Conservation (phyloP, 2,113 vertebrate genomes). For the Macrotus californicus region DNA sequence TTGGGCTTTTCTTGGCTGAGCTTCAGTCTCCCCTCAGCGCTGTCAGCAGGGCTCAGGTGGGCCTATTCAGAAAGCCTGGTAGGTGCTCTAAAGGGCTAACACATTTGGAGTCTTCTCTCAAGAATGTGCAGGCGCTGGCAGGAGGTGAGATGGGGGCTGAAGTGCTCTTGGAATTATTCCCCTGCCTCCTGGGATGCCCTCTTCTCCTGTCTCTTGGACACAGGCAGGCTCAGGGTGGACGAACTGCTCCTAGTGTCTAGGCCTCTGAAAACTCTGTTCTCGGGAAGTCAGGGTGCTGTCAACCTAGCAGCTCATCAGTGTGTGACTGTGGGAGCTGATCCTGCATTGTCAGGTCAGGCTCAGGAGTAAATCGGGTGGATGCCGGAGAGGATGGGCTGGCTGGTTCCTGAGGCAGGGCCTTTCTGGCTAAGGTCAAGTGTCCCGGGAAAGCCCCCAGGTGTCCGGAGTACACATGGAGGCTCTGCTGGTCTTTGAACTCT, state of each 20-base stretch:
- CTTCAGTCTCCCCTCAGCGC: neutral
- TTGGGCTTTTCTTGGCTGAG: neutral
- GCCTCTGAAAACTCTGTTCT: neutral
- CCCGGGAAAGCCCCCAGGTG: neutral
- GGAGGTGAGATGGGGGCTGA: neutral
- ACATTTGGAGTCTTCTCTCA: neutral
- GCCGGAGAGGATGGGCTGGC: neutral
- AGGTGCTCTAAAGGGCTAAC: neutral
- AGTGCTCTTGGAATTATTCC: neutral
- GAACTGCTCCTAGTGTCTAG: neutral
- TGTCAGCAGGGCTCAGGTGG: neutral
- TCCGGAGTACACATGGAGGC: neutral
- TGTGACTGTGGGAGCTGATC: neutral
- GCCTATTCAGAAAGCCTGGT: slow-evolving; percentile 1
- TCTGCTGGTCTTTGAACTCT: neutral
- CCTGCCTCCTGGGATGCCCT: neutral
- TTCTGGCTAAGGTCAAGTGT: neutral
- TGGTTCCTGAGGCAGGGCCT: neutral
- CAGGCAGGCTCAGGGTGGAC: neutral
- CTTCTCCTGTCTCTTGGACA: neutral
- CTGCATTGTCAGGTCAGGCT: neutral
- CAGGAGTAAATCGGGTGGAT: neutral
- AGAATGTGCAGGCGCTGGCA: neutral
- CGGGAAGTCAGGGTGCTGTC: neutral
- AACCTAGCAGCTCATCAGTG: neutral